Evolutionary conservation across 2,888 invertebrate species (phyloP).

Genomic region (Aporophyla nigra): DNA sequence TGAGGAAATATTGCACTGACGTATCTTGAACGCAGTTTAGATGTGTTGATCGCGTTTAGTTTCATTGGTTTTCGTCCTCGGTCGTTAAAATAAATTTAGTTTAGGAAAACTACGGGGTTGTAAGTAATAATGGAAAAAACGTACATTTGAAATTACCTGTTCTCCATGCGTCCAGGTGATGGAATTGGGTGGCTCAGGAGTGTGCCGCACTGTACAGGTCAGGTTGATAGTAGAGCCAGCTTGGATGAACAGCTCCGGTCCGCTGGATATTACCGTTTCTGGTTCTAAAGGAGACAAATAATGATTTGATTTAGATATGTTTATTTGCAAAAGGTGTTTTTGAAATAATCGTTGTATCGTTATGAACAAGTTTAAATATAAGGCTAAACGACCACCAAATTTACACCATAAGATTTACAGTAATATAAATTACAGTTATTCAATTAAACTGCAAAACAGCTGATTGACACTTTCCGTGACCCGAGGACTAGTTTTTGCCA

Average conservation of each 20-base stretch:
- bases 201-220: conserved; percentile 95
- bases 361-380: not conserved
- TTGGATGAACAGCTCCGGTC: conserved; percentile 95
- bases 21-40: not conserved
- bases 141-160: conserved; percentile 86
- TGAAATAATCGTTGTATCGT: not conserved
- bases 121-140: conserved; percentile 50
- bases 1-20: not conserved
- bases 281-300: conserved; percentile 91
- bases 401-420: not conserved
- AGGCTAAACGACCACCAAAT: too few species aligned
- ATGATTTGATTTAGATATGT: not conserved
- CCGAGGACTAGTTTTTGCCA: too few species aligned
- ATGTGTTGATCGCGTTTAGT: too few species aligned
- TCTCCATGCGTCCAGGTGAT: conserved; percentile 96
- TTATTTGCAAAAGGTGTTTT: not conserved
- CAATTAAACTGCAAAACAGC: too few species aligned
- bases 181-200: conserved; percentile 95
- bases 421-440: not conserved
- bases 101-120: conserved; percentile 29
- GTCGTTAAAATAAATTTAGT: not conserved
- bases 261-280: conserved; percentile 95
- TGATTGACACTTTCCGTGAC: too few species aligned
- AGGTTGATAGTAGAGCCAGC: conserved; percentile 97
- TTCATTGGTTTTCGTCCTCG: too few species aligned